Conservation (phyloP, 2,113 vertebrate genomes). For the Lichenostomus cassidix region DNA sequence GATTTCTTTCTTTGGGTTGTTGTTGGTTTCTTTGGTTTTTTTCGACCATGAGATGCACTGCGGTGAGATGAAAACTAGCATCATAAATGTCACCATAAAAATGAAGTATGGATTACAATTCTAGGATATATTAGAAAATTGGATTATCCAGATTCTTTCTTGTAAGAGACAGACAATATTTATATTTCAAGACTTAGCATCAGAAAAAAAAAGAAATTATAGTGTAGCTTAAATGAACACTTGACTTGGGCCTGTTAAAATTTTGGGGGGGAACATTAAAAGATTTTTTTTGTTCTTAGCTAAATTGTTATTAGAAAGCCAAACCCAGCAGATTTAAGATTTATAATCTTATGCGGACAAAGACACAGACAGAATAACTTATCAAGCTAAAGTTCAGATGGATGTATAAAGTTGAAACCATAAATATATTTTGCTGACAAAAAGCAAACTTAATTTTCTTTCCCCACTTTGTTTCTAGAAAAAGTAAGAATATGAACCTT, state of each 20-base stretch:
- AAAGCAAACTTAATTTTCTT: not conserved
- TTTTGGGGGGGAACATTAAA: not conserved
- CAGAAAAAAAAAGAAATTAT: not conserved
- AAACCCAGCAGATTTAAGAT: not conserved
- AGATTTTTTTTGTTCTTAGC: rapidly evolving
- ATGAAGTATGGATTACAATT: not conserved
- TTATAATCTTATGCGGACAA: not conserved
- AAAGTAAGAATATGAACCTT: not conserved
- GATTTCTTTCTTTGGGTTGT: not conserved
- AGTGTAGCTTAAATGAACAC: not conserved
- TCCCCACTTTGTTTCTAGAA: not conserved
- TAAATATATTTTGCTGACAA: not conserved
- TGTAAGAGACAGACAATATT: not conserved
- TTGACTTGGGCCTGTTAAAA: not conserved
- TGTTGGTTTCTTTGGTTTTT: not conserved
- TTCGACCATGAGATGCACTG: not conserved
- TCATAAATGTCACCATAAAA: not conserved
- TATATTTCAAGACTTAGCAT: not conserved
- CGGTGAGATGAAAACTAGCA: not conserved
- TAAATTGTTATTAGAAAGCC: not conserved
- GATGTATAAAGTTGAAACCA: not conserved
- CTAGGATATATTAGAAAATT: not conserved
- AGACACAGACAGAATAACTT: not conserved
- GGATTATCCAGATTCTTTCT: not conserved
- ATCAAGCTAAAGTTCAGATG: not conserved